Evolutionary conservation across 2,113 vertebrate genomes (phyloP), one percentile per base, ranked within the genome.

Genomic region (Apodemus sylvaticus): DNA sequence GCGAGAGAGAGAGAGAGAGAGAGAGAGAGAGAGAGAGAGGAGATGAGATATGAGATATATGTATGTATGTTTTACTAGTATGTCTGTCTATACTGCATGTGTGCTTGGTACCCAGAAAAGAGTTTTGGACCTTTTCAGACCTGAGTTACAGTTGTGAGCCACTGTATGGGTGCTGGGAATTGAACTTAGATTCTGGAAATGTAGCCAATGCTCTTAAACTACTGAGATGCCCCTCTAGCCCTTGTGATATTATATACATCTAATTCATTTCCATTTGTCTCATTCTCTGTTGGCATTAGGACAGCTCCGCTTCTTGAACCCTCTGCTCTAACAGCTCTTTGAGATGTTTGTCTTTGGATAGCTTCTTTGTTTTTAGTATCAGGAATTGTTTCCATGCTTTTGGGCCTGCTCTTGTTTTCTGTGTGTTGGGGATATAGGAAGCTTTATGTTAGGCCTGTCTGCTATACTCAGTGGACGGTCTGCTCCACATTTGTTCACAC

Each of bases 331-430:
- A 53, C 79, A 79, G 20, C n/a, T 29, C 11, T 89, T 82, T 86
- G 71, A 93, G 39, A 81, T 73, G 60, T 20, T 89, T 64, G 91
- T 42, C 20, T 91, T 77, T 42, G 93, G 90, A 53, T 79, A 79
- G 48, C 81, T 83, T 89, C 12, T 2, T 82, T 94, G 64, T 93
- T 86, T 89, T 16, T 60, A 60, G 22, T 29, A 64, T 81, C 20
- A 92, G 39, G 13, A 9, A 90, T 93, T 31, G 48, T 17, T 68
- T 39, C 77, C 68, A 94, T 93, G 60, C 31, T 95, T 87, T 90
- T 55, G 70, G 48, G 42, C 55, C 86, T 90, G 34, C 45, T 86
- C 90, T 9, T 91, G 19, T 91, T 86, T 74, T 93, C 42, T 71
- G 1, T 53, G 24, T 93, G 39, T 77, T 74, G 85, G 71, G 60